A percentile compares a stretch with the other conserved stretches of the same genome.
Conservation (phyloP, 2,797 vertebrate genomes). For the Rhinophrynus dorsalis region DNA sequence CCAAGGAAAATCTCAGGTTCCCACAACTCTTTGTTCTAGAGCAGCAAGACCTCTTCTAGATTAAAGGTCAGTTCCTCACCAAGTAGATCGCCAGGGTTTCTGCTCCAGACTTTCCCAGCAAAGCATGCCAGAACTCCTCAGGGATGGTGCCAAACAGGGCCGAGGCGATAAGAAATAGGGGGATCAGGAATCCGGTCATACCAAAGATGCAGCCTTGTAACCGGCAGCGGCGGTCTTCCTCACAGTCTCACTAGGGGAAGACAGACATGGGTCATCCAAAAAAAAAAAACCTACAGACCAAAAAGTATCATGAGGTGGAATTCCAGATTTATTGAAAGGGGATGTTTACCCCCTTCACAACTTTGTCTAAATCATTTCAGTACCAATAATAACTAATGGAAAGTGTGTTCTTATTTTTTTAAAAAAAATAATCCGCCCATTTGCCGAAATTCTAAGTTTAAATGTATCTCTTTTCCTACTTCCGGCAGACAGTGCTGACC, state of each 20-base stretch:
- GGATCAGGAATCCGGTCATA: slow-evolving; percentile 72
- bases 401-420: too few relatives aligned
- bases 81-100: slow-evolving; percentile 70
- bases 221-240: slow-evolving; percentile 64
- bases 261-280: too few relatives aligned
- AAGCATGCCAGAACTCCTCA: slow-evolving; percentile 62
- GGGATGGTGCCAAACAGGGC: slow-evolving; percentile 71
- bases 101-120: slow-evolving; percentile 64
- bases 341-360: too few relatives aligned
- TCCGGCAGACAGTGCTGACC: too few relatives aligned
- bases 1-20: too few relatives aligned
- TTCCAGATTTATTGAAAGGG: too few relatives aligned
- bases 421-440: too few relatives aligned
- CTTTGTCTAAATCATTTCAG: too few relatives aligned
- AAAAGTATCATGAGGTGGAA: background rate
- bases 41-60: background rate
- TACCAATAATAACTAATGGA: too few relatives aligned
- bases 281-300: background rate
- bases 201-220: slow-evolving; percentile 74
- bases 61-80: slow-evolving; percentile 57
- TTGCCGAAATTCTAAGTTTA: too few relatives aligned
- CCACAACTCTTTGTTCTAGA: background rate
- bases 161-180: slow-evolving; percentile 68
- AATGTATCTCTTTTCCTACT: too few relatives aligned
- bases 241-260: slow-evolving; percentile 2